Base-by-base conservation (phyloP, 2,888 invertebrate species). In the Carterocephalus palaemon region DNA sequence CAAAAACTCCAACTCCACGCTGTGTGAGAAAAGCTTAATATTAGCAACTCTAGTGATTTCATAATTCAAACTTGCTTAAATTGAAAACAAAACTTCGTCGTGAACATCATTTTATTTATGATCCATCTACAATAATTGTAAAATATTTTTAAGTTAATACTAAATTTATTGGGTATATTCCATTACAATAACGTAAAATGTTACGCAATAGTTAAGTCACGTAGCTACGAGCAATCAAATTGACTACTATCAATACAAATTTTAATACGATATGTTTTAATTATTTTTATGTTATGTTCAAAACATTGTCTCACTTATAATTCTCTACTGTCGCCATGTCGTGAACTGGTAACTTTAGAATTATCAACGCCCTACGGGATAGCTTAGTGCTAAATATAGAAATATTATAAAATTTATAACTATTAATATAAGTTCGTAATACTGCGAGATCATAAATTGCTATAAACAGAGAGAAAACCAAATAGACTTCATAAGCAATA, bases 141-240 rank as follows among this genome's bases (percentile, higher is more conserved):
- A 64, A 64, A 63, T 67, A 69, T 66, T 62, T 74, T 75, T 59
- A 72, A 75, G 75, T 71, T 64, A 73, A 62, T 71, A 73, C 82
- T 84, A 86, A 85, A 85, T 85, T 86, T 85, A 86, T 86, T 86
- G 86, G 86, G 86, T 83, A 81, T 74, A 71, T 57, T 67, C 65
- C 60, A 67, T 67, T 63, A 64, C 61, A 31, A 42, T n/a, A n/a
- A n/a, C n/a, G 13, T 46, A 39, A 8, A 23, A 24, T 24, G 23
- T 32, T 41, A 40, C 23, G 9, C 20, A 40, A 20, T 31, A 17
- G 22, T 41, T 17, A 41, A 41, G 33, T 41, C 41, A 41, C 41
- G 24, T 10, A 6, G 23, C 40, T 26, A 19, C 12, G 41, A 41
- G 17, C 24, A 22, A 33, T 8, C n/a, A n/a, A n/a, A n/a, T n/a